Evolutionary conservation across 2,113 vertebrate genomes (phyloP), one percentile per base, ranked within the genome.

Genomic region (Barbus barbus): DNA sequence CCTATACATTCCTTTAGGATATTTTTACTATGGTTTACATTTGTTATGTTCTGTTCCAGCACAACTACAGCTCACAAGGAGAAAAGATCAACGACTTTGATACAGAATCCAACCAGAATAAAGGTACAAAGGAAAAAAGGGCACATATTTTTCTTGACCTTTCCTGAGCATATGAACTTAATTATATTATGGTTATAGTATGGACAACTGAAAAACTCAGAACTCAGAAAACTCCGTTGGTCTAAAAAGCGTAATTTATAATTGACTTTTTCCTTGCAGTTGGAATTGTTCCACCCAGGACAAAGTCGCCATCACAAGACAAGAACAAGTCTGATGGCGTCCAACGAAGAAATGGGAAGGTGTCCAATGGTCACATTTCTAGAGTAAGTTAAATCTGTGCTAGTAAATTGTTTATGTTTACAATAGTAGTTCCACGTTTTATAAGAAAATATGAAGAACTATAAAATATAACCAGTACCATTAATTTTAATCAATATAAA

Each of bases 281-380:
- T 90, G 97, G 97, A 83, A 95, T 98, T 44, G 96, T 98, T 31
- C 97, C 97, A 26, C 97, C 97, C 4, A 95, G 96, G 92, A 97
- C 97, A 22, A 99, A 98, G 85, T 97, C 96, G 0, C 96, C 96
- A 0, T 90, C 93, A 0, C 95, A 96, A 16, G 95, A 97, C 1
- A 94, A 92, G 20, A 76, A 9, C 26, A 85, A 86, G 31, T 81
- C 91, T 1, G 33, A 90, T 0, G 82, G 89, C 0, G 88, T 94
- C 60, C 82, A 93, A 41, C 91, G 93, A 36, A 94, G 93, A 81
- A 94, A 89, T 9, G 89, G 84, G 0, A 91, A 92, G 60, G 72
- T 94, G 78, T 73, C 92, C 85, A 97, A 97, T 18, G 97, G 97
- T 51, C 90, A 95, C 5, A 76, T 95, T 72, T 94, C 96, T 3